Evolutionary conservation across 1,140 invertebrate genomes (phyloP), one percentile per base, ranked within the genome.

Genomic region (Potamilus streckersoni): DNA sequence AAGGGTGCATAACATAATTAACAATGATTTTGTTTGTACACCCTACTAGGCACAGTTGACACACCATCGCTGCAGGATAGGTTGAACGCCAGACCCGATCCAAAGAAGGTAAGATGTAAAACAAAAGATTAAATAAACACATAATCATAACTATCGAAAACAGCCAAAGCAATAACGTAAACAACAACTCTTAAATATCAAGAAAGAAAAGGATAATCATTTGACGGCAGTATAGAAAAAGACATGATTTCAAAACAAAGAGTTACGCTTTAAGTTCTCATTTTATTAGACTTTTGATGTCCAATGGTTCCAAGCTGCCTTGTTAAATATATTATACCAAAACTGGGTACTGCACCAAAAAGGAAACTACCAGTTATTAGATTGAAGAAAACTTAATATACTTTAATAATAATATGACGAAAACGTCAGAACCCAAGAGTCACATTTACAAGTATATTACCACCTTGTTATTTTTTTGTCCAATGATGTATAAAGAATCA

Each of bases 41-140:
- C 11, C 38, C 11, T 11, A 11, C 0, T 55, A 88, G 88, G 87
- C 19, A 89, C 88, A 19, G 83, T 89, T 2, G 87, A 88, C 64
- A 89, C 88, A 57, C 87, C 86, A 55, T 88, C 86, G 13, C 80
- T 87, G 12, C 70, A 82, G 56, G 87, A 82, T 13, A 77, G 89
- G 67, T 86, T 90, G 49, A 81, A 87, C 64, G 84, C 80, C 12
- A 70, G 79, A 49, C 60, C 79, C 5, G 82, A 90, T 81, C 87
- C 87, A 58, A 82, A 84, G 49, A 27, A 85, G 81, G 86, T 86
- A 73, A 55, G 20, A 68, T 23, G 2, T 56, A 66, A 20, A 66
- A 19, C 20, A 17, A 60, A 60, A 27, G 31, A 27, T 23, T 23
- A 23, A 23, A 23, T 2, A 12, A 57, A 56, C 17, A 56, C 49